Conservation (phyloP, 1,140 invertebrate genomes). For the Lethrus apterus region DNA sequence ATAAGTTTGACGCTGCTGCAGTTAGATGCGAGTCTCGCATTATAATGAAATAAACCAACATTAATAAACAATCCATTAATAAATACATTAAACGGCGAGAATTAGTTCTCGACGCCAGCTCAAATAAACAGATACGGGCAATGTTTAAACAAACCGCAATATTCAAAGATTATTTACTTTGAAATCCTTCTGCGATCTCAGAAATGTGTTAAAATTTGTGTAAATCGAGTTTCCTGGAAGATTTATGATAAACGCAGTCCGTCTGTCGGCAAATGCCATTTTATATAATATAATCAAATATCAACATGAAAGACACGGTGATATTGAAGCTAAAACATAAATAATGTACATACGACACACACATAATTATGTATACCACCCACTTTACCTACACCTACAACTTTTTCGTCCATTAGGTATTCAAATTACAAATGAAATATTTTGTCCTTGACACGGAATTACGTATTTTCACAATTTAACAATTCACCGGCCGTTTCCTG, state of each 20-base stretch:
- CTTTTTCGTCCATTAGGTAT: too few relatives aligned
- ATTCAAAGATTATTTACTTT: constrained; percentile 36
- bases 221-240: constrained; percentile 27
- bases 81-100: constrained; percentile 35
- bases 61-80: constrained; percentile 39
- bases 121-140: constrained; percentile 35
- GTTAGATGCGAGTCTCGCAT: too few relatives aligned
- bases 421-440: too few relatives aligned
- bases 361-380: too few relatives aligned
- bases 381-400: too few relatives aligned
- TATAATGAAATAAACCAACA: constrained; percentile 32
- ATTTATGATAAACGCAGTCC: constrained; percentile 26
- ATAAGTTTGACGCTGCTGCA: too few relatives aligned
- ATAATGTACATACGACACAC: too few relatives aligned
- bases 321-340: too few relatives aligned
- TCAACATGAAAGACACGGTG: too few relatives aligned
- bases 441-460: too few relatives aligned
- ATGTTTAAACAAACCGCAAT: constrained; percentile 29
- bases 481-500: too few relatives aligned
- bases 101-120: constrained; percentile 36
- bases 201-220: constrained; percentile 29
- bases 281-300: constrained; percentile 25
- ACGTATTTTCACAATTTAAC: too few relatives aligned
- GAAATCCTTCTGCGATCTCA: constrained; percentile 12
- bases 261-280: constrained; percentile 19